A percentile compares a stretch with the other conserved stretches of the same genome.
Evolutionary conservation across 2,888 invertebrate species (phyloP).

Genomic region (Plebejus anna): DNA sequence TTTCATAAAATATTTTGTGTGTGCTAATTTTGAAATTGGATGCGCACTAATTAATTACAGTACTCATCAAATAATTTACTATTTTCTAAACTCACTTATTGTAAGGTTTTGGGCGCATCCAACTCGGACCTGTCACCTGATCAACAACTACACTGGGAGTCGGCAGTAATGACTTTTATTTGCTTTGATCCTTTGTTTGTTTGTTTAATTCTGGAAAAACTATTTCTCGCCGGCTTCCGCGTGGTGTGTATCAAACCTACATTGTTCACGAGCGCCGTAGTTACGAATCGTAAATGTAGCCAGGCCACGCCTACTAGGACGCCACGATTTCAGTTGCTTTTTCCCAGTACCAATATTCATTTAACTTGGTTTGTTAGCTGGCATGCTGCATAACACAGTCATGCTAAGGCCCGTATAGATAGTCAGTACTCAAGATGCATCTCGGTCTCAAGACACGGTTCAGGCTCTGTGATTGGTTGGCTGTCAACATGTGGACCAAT

Average conservation of each 20-base stretch:
- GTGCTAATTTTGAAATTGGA: background rate
- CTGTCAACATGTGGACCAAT: no score
- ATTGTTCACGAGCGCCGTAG: background rate
- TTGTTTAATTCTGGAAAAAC: background rate
- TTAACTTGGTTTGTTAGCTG: no score
- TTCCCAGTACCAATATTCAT: no score
- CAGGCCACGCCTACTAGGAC: background rate
- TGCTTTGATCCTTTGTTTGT: background rate
- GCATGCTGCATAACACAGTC: background rate
- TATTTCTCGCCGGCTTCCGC: background rate
- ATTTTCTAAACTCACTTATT: background rate
- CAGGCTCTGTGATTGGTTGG: no score
- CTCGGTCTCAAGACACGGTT: no score
- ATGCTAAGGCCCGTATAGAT: background rate
- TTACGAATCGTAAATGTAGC: background rate
- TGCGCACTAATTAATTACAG: background rate
- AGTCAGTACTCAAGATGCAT: no score
- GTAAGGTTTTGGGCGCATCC: background rate
- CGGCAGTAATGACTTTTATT: background rate
- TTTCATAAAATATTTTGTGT: constrained; percentile 5
- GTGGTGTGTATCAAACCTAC: background rate
- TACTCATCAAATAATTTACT: no score
- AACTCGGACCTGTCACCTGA: background rate
- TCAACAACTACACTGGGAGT: background rate
- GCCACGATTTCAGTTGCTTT: background rate